Evolutionary conservation across 2,888 invertebrate genomes (phyloP).

Genomic region (Eugnorisma glareosa): DNA sequence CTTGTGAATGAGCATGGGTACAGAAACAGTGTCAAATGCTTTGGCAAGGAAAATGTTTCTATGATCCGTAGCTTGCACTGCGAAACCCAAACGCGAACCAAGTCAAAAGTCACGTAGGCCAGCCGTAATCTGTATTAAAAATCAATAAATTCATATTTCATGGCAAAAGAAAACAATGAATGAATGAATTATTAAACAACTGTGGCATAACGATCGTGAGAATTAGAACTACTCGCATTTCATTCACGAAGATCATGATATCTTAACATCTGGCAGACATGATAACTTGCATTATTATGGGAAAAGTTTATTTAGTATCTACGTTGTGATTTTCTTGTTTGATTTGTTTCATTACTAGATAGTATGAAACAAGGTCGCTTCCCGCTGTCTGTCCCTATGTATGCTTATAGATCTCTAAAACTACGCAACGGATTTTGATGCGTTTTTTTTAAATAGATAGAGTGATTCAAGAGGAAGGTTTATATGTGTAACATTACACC

Average conservation of each 20-base stretch:
- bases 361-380: no score
- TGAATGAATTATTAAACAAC: slow-evolving; percentile 27
- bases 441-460: no score
- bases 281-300: background rate
- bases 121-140: background rate
- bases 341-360: no score
- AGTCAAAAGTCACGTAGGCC: slow-evolving; percentile 18
- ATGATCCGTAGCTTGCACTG: no score
- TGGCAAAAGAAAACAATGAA: slow-evolving; percentile 34
- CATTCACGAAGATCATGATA: slow-evolving; percentile 36
- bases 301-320: background rate
- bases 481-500: no score
- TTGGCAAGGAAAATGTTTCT: no score
- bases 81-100: background rate
- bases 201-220: slow-evolving; percentile 32
- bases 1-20: no score
- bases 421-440: no score
- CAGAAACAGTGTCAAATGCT: no score
- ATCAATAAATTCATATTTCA: slow-evolving; percentile 23
- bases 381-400: no score
- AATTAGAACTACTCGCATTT: slow-evolving; percentile 20
- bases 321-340: background rate
- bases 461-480: no score
- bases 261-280: background rate
- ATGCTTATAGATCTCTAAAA: no score